Base-by-base conservation (phyloP, 2,113 vertebrate genomes). In the Ivindomyrus marchei region DNA sequence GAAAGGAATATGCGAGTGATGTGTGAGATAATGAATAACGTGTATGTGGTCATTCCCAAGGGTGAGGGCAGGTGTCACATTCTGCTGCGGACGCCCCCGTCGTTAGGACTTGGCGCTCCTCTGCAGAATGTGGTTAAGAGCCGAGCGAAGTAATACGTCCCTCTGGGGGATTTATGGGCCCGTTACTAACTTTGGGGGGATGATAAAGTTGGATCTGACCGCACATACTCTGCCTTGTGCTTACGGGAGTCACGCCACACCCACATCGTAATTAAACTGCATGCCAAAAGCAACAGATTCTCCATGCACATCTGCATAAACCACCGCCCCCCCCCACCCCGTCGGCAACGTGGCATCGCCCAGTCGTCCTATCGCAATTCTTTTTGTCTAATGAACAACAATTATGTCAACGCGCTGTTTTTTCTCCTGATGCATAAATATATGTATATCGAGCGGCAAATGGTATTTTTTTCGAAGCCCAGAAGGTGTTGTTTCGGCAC, bases 111-210 rank as follows among this genome's bases (percentile, higher is more conserved):
- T 50, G 87, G 90, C 87, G 36, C 87, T 39, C 56, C 19, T 80
- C 86, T 87, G 39, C 80, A 42, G 86, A 88, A 84, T 90, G 66
- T 50, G 36, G 90, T 74, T 84, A 53, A 83, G 47, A 77, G 86
- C 31, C 39, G 42, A 84, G 50, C 90, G 3, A 56, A 88, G 83
- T 83, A 80, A 42, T 89, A 90, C 46, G 80, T 88, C n/a, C 36
- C 80, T 89, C 56, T 9, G 50, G n/a, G 50, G 56, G 50, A 89
- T 90, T 89, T 89, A 90, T 90, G 90, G 19, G 50, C 3, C 58
- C 10, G 87, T 66, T 85, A 84, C 88, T 89, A 88, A 89, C 31
- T 88, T 85, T 31, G 53, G 85, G 45, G 31, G 70, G 10, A 46
- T 70, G 85, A n/a, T 52, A 87, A 90, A 89, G 39, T 36, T 66